Percentiles rank a stretch among this genome's conserved stretches.
Conservation (phyloP, 2,888 invertebrate genomes). For the Hydrotaea cyrtoneurina region DNA sequence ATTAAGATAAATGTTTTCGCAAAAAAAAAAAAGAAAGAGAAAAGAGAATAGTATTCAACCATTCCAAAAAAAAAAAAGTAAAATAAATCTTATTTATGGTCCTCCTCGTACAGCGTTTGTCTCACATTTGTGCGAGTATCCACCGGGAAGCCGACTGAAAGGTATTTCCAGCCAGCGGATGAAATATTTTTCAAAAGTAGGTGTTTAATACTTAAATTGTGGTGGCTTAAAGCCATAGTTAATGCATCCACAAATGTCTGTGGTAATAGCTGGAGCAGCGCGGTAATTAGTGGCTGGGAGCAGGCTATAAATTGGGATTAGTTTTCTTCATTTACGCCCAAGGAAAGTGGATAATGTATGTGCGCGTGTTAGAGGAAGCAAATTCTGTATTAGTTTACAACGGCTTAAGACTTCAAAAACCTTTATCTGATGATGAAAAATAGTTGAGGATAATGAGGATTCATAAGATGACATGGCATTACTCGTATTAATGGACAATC, state of each 20-base stretch:
- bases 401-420: not conserved
- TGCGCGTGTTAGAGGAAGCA: not conserved
- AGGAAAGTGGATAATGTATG: not conserved
- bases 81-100: constrained; percentile 67
- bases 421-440: constrained; percentile 30
- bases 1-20: constrained; percentile 63
- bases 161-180: not conserved
- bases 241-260: constrained; percentile 23
- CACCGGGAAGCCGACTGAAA: not conserved
- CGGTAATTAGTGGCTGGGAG: constrained; percentile 34
- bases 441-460: constrained; percentile 6
- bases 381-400: not conserved
- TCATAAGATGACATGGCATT: constrained; percentile 12
- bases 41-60: constrained; percentile 55
- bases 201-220: constrained; percentile 62
- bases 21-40: no score
- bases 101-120: not conserved
- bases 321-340: constrained; percentile 8
- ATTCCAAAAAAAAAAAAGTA: constrained; percentile 62
- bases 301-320: constrained; percentile 36
- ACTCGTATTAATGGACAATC: no score
- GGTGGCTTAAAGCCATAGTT: constrained; percentile 51
- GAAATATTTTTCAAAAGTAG: constrained; percentile 54
- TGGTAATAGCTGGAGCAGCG: constrained; percentile 8
- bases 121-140: not conserved